Conservation (phyloP, 2,888 invertebrate species). For the Tenodera sinensis region DNA sequence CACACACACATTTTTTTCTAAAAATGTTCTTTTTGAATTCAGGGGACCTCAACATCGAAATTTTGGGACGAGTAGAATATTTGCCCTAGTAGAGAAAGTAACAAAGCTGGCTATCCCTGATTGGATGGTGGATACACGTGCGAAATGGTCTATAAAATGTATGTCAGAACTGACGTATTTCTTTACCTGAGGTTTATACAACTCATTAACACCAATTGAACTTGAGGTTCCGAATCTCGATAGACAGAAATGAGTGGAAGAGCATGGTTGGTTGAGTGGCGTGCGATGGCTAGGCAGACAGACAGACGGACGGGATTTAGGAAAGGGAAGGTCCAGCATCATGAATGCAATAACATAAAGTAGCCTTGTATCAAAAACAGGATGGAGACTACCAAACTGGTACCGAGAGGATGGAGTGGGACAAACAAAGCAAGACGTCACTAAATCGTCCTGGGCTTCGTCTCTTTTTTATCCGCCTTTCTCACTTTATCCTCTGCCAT, state of each 20-base stretch:
- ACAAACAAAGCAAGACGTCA: not conserved
- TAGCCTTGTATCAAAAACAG: not conserved
- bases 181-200: not conserved
- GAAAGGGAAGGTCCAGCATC: not conserved
- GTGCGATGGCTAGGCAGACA: not conserved
- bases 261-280: not conserved
- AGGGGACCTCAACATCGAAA: too few species aligned
- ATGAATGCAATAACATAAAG: not conserved
- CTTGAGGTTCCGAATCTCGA: not conserved
- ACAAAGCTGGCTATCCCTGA: too few species aligned
- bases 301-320: not conserved
- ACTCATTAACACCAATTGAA: not conserved
- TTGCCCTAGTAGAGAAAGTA: too few species aligned
- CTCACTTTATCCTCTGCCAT: not conserved
- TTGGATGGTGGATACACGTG: too few species aligned
- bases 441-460: not conserved
- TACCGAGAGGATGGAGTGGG: not conserved
- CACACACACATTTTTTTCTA: too few species aligned
- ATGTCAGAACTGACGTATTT: not conserved
- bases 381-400: not conserved
- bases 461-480: not conserved
- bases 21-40: too few species aligned
- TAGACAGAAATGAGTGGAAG: not conserved
- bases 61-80: too few species aligned
- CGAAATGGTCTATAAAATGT: too few species aligned